These are phyloP conservation scores for Saccostrea echinata DNA, from an alignment of 1,140 invertebrate species.

Conservation along the genomic window DNA sequence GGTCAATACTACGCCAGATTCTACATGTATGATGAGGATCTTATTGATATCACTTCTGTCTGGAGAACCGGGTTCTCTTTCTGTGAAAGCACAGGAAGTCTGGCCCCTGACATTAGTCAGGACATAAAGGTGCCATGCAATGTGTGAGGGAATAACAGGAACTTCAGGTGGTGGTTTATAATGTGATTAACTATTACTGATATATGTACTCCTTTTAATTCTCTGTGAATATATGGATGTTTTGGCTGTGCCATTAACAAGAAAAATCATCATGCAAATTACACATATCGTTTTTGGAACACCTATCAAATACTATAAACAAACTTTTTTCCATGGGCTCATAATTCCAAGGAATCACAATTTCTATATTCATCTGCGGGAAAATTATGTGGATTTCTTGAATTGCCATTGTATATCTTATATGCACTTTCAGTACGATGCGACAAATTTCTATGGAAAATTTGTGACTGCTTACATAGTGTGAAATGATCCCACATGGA, in stretches of 20 bases:
- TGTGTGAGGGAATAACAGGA: background rate
- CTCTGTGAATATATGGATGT: background rate
- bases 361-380: too few relatives aligned
- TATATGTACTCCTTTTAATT: background rate
- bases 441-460: too few relatives aligned
- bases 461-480: too few relatives aligned
- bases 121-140: conserved; percentile 49
- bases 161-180: background rate
- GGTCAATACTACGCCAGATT: conserved; percentile 45
- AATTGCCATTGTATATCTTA: too few relatives aligned
- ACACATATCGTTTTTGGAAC: too few relatives aligned
- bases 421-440: too few relatives aligned
- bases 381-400: too few relatives aligned
- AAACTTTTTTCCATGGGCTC: too few relatives aligned
- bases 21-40: conserved; percentile 60
- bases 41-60: conserved; percentile 65
- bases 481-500: too few relatives aligned
- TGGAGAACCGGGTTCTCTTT: conserved; percentile 73
- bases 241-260: background rate
- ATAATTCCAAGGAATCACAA: too few relatives aligned
- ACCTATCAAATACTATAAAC: too few relatives aligned
- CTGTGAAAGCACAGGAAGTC: conserved; percentile 69
- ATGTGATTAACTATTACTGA: background rate
- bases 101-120: conserved; percentile 63
- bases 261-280: background rate